A percentile compares a stretch with the other conserved stretches of the same genome.
These are phyloP conservation scores for Abrostola triplasia DNA, from an alignment of 2,888 invertebrate species.

Conservation along the genomic window DNA sequence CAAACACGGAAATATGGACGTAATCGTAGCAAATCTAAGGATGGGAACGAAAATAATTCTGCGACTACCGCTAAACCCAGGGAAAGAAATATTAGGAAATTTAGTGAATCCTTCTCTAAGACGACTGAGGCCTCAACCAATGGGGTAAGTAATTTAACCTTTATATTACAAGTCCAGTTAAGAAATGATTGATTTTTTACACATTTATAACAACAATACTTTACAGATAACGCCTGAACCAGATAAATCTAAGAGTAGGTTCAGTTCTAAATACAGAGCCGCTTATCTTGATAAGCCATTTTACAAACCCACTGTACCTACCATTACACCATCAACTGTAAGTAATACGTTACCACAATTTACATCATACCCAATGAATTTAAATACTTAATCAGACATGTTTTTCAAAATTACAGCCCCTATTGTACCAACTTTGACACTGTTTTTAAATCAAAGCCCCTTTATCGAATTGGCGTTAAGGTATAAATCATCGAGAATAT, in stretches of 20 bases:
- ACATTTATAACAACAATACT: slow-evolving; percentile 45
- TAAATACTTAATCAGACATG: not conserved
- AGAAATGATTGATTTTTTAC: slow-evolving; percentile 12
- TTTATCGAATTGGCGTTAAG: slow-evolving; percentile 84
- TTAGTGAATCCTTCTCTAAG: slow-evolving; percentile 77
- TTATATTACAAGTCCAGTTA: slow-evolving; percentile 2
- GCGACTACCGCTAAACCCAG: slow-evolving; percentile 64
- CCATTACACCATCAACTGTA: slow-evolving; percentile 87
- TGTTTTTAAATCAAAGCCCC: slow-evolving; percentile 76
- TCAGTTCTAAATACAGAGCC: slow-evolving; percentile 89
- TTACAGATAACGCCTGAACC: slow-evolving; percentile 82
- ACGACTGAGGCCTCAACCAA: slow-evolving; percentile 80
- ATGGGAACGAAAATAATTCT: slow-evolving; percentile 60
- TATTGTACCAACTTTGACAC: not conserved
- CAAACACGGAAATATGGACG: slow-evolving; percentile 77
- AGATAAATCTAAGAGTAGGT: slow-evolving; percentile 86
- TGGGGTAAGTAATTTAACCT: slow-evolving; percentile 74
- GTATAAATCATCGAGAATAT: slow-evolving; percentile 46
- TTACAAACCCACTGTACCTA: slow-evolving; percentile 90
- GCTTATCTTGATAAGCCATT: slow-evolving; percentile 86
- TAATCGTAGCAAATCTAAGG: slow-evolving; percentile 62
- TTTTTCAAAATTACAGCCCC: slow-evolving; percentile 48
- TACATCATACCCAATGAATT: slow-evolving; percentile 29
- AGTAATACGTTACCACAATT: slow-evolving; percentile 68
- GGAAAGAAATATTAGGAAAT: slow-evolving; percentile 74